Percentiles rank a stretch among this genome's conserved stretches.
Conservation (phyloP, 2,797 vertebrate species). For the Notamacropus eugenii region DNA sequence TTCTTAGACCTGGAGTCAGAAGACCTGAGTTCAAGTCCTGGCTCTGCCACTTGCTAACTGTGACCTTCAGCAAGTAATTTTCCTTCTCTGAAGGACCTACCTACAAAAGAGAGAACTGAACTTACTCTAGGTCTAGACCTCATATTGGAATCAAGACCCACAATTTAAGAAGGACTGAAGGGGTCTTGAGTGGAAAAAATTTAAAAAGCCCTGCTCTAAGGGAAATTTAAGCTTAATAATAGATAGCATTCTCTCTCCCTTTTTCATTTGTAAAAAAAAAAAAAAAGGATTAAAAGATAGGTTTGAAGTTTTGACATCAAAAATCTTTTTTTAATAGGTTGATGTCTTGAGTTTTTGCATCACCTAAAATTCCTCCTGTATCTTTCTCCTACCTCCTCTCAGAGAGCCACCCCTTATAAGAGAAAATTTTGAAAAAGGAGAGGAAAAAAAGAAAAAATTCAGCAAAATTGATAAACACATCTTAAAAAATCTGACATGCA, state of each 20-base stretch:
- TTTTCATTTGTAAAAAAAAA: not conserved
- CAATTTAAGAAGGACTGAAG: too few species aligned
- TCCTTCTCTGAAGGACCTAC: not conserved
- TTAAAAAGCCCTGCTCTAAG: not conserved
- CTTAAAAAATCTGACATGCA: not conserved
- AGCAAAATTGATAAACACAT: not conserved
- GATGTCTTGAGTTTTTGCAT: not conserved
- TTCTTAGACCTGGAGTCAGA: not conserved
- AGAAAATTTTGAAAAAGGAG: not conserved
- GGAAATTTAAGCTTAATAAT: not conserved
- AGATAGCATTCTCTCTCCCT: not conserved
- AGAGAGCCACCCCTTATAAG: not conserved
- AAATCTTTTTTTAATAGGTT: not conserved
- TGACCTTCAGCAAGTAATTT: not conserved
- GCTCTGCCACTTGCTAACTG: not conserved
- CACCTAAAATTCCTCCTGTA: not conserved
- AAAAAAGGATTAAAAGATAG: not conserved
- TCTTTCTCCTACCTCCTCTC: not conserved
- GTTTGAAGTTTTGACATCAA: not conserved
- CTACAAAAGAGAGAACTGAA: not conserved
- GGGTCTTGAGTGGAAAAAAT: too few species aligned
- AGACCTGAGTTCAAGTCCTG: not conserved
- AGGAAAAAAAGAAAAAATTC: not conserved
- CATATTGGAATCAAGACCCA: too few species aligned
- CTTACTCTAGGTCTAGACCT: not conserved